Evolutionary conservation across 2,113 vertebrate species (phyloP).

Genomic region (Morone chrysops): DNA sequence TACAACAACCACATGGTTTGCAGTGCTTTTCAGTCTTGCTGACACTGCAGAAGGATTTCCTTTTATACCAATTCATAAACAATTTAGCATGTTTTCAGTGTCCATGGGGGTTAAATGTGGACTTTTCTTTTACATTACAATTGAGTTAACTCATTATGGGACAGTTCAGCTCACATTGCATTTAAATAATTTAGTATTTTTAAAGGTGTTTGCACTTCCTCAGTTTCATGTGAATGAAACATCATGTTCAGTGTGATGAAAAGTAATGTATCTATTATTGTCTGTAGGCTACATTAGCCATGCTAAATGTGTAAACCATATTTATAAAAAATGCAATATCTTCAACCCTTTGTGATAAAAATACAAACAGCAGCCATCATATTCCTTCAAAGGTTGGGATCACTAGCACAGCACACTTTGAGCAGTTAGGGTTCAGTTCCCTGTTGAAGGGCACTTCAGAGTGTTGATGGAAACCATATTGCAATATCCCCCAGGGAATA

Average conservation of each 20-base stretch:
- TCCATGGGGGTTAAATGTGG: slow-evolving; percentile 23
- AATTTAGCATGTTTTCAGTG: slow-evolving; percentile 23
- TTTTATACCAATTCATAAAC: slow-evolving; percentile 37
- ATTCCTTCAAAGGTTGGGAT: slow-evolving; percentile 53
- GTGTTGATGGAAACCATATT: slow-evolving; percentile 67
- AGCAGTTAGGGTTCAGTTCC: slow-evolving; percentile 51
- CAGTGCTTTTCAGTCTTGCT: neutral
- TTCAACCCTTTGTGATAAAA: slow-evolving; percentile 3
- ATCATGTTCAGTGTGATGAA: neutral
- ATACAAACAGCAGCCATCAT: slow-evolving; percentile 19
- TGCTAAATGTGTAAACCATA: neutral
- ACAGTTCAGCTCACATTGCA: slow-evolving; percentile 44
- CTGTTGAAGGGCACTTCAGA: slow-evolving; percentile 65
- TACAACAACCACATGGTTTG: neutral
- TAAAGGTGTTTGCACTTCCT: slow-evolving; percentile 38
- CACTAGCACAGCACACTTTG: slow-evolving; percentile 26
- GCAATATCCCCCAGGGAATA: slow-evolving; percentile 56
- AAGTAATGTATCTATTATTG: neutral
- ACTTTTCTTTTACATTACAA: slow-evolving; percentile 42
- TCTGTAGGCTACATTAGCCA: neutral
- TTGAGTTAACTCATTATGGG: slow-evolving; percentile 15
- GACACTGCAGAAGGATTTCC: slow-evolving; percentile 11
- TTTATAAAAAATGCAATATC: neutral
- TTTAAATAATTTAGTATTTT: slow-evolving; percentile 59
- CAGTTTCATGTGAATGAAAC: slow-evolving; percentile 24